These are phyloP conservation scores for Periparus ater DNA, from an alignment of 2,797 vertebrate genomes.

Conservation along the genomic window DNA sequence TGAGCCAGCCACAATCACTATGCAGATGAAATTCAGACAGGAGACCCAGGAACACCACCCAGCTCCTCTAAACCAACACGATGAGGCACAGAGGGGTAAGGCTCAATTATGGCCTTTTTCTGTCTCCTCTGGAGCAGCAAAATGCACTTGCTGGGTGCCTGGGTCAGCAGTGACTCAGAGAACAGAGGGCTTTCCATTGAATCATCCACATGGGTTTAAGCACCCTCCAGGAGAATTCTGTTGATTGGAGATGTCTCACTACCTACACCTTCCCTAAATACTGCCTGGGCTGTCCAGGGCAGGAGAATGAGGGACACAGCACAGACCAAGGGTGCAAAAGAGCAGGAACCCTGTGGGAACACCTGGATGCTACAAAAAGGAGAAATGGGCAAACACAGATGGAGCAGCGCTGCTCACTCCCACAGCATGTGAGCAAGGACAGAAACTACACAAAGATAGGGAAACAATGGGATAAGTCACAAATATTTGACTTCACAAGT, in stretches of 20 bases:
- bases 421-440: background rate
- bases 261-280: conserved; percentile 41
- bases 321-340: background rate
- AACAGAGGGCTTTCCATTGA: conserved; percentile 27
- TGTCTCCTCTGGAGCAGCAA: background rate
- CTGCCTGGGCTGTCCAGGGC: background rate
- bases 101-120: conserved; percentile 22
- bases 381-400: background rate
- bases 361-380: background rate
- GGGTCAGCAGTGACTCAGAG: conserved; percentile 53
- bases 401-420: background rate
- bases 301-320: background rate
- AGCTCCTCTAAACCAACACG: background rate
- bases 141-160: background rate
- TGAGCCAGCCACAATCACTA: background rate
- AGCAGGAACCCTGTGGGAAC: background rate
- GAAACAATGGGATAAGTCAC: conserved; percentile 15
- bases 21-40: background rate
- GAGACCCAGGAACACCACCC: conserved; percentile 32
- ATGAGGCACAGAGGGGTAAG: background rate
- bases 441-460: background rate
- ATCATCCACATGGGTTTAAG: background rate
- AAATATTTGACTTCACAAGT: conserved; percentile 34
- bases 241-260: conserved; percentile 42
- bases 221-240: background rate